Evolutionary conservation across 2,113 vertebrate species (phyloP).

Genomic region (Cygnus buccinator): DNA sequence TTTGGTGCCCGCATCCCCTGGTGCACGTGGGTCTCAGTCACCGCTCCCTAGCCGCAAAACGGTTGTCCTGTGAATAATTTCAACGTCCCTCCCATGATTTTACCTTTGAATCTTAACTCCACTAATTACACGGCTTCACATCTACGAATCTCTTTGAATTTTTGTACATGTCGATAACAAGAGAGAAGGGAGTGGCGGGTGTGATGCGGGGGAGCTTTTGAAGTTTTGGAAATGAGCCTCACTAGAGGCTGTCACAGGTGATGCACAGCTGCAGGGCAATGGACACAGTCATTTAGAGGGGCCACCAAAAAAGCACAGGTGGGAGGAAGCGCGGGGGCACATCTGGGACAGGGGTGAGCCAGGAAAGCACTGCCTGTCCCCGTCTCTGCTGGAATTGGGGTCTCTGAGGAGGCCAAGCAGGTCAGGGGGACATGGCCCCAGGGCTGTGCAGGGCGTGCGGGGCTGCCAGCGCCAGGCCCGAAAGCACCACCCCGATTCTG

Average conservation of each 20-base stretch:
- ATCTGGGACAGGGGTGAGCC: background rate
- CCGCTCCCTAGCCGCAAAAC: background rate
- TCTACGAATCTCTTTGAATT: accelerated
- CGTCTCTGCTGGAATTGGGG: background rate
- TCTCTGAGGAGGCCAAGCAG: background rate
- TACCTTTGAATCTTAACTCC: background rate
- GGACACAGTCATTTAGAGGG: background rate
- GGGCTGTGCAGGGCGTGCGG: background rate
- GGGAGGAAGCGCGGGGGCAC: background rate
- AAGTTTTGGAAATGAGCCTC: too few relatives aligned
- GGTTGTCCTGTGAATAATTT: accelerated
- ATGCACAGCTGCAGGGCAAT: background rate
- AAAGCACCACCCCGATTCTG: background rate
- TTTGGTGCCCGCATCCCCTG: accelerated
- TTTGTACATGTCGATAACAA: accelerated
- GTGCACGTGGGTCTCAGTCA: too few relatives aligned
- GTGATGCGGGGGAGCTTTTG: background rate
- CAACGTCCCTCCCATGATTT: background rate
- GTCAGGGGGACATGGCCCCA: background rate
- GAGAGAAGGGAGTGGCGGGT: background rate
- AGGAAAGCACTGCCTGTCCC: background rate
- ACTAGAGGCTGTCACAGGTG: background rate
- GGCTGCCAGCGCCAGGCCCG: background rate
- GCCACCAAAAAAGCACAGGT: background rate
- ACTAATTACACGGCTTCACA: accelerated